Conservation (phyloP, 2,888 invertebrate genomes). For the Digitonthophagus gazella region DNA sequence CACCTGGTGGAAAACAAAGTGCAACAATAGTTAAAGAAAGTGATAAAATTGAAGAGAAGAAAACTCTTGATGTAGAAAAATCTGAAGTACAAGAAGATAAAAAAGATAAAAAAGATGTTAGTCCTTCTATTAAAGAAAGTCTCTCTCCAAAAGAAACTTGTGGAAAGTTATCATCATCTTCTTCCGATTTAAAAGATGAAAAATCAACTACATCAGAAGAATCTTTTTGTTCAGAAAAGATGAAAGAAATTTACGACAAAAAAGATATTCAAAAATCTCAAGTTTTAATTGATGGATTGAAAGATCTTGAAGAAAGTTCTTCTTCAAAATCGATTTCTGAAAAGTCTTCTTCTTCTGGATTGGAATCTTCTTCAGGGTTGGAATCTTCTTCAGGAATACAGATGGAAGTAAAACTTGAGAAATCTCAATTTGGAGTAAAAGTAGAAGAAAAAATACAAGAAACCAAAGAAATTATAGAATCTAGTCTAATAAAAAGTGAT, state of each 20-base stretch:
- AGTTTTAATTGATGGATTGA: neutral
- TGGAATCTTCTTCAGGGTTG: no score
- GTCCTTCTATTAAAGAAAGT: neutral
- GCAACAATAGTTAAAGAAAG: neutral
- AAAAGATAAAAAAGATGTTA: neutral
- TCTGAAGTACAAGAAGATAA: neutral
- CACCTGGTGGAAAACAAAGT: neutral
- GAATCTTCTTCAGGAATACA: no score
- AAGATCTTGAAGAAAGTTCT: neutral
- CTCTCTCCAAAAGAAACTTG: neutral
- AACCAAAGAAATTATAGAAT: neutral
- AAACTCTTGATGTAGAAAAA: no score
- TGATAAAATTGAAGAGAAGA: neutral
- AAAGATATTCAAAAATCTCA: neutral
- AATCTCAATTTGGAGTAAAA: neutral
- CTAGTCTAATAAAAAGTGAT: neutral
- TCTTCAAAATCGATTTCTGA: no score
- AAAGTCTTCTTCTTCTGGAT: no score
- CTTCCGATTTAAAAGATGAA: conserved; percentile 18
- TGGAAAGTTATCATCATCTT: neutral
- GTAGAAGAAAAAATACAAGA: neutral
- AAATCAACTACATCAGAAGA: conserved; percentile 33
- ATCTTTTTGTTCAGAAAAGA: conserved; percentile 29
- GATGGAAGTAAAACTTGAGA: no score
- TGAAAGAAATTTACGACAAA: neutral